phyloP scores from a whole-genome alignment of 2,888 invertebrate genomes.

The Argyresthia albistria region DNA sequence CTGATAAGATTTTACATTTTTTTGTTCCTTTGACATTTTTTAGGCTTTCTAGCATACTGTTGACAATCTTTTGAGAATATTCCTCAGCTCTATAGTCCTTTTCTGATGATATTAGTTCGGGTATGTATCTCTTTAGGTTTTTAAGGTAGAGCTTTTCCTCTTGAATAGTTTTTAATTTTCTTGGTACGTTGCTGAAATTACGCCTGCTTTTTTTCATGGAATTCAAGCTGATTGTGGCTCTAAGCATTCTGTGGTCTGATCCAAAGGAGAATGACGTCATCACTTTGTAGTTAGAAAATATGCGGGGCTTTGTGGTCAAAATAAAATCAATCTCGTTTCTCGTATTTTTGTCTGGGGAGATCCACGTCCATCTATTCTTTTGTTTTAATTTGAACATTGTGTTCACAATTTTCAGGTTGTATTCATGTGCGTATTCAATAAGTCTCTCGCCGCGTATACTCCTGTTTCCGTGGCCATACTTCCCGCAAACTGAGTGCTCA shows the following conservation, averaged over 20 bases:
- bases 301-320: background rate
- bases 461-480: constrained; percentile 6
- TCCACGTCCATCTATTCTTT: constrained; percentile 1
- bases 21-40: background rate
- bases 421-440: constrained; percentile 7
- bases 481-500: constrained; percentile 5
- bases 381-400: constrained; percentile 1
- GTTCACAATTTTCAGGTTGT: constrained; percentile 1
- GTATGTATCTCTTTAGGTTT: constrained; percentile 1
- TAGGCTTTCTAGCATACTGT: background rate
- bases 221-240: background rate
- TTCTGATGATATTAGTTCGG: background rate
- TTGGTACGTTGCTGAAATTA: background rate
- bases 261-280: background rate
- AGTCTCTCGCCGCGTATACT: constrained; percentile 7
- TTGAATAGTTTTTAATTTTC: too few relatives aligned
- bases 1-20: constrained; percentile 7
- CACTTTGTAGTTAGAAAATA: background rate
- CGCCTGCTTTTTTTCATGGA: constrained; percentile 4
- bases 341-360: background rate
- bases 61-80: background rate
- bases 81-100: background rate
- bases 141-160: background rate
- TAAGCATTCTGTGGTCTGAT: background rate
- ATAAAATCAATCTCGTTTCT: constrained; percentile 5